Base-by-base conservation (phyloP, 2,113 vertebrate species). In the Ceyx cyanopectus region DNA sequence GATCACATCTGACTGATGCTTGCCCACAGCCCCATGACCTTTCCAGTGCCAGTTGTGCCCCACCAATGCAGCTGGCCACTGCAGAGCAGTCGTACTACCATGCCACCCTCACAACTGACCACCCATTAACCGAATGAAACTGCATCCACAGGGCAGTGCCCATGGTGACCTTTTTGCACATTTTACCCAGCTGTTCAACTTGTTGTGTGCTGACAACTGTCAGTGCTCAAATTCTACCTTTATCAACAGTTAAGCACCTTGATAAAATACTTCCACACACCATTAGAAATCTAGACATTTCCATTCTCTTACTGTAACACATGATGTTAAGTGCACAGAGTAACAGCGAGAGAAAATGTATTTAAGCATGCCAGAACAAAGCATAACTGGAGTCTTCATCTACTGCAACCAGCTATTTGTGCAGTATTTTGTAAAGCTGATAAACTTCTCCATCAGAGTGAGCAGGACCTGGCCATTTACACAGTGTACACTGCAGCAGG, bases 391-490 rank as follows among this genome's bases (percentile, higher is more conserved):
- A 40, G 26, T 68, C 53, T 23, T 56, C 40, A 45, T 9, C 24
- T 57, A 29, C 10, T 17, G 17, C 41, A 32, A 74, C 26, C 1
- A 5, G 34, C 46, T 37, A 1, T n/a, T 75, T 41, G 32, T 6
- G 1, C 26, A 41, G 6, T 0, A 45, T 11, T 34, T 6, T 14
- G 9, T 22, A 8, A 15, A 70, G 37, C 45, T 26, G 74, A 23
- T 70, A 10, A 58, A 43, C 11, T 27, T 14, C 27, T 41, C n/a
- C 14, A 4, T 29, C 14, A 0, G 1, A 10, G 15, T 0, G 0
- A 1, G 12, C 22, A 34, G 34, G 41, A 23, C 6, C 3, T 3
- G 13, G 40, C 6, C 2, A 4, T 48, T 74, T 3, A 27, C 3
- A 0, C 23, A 13, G 68, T 2, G 30, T 30, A 4, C 18, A 34